A percentile compares a stretch with the other conserved stretches of the same genome.
These are phyloP conservation scores for Physocephala rufipes DNA, from an alignment of 2,888 invertebrate species.

Conservation along the genomic window DNA sequence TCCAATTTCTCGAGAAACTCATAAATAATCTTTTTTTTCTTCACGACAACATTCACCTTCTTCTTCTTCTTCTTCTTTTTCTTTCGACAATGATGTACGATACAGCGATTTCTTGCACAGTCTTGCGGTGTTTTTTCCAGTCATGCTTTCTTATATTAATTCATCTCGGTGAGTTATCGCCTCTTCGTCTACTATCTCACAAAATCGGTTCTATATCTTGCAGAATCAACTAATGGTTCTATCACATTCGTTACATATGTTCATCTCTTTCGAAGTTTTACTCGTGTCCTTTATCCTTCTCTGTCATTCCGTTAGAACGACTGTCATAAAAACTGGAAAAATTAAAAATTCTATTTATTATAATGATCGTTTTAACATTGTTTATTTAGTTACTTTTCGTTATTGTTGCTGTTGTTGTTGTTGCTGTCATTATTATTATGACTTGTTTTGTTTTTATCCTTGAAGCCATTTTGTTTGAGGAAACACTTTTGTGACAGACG, in stretches of 20 bases:
- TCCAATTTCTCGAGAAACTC: constrained; percentile 16
- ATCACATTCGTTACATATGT: no score
- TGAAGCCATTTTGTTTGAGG: constrained; percentile 23
- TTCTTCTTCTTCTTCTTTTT: neutral
- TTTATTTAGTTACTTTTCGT: constrained; percentile 3
- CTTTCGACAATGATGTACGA: neutral
- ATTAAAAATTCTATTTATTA: neutral
- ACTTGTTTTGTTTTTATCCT: neutral
- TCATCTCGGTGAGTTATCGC: neutral
- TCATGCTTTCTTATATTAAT: neutral
- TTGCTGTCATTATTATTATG: no score
- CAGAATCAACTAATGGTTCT: no score
- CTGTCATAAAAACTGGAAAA: neutral
- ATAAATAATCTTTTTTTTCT: constrained; percentile 24
- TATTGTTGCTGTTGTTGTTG: neutral
- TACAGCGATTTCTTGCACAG: neutral
- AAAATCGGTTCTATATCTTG: no score
- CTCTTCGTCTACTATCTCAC: neutral
- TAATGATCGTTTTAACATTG: neutral
- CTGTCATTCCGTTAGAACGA: neutral
- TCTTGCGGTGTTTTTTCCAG: neutral
- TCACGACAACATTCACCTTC: neutral
- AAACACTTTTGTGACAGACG: neutral
- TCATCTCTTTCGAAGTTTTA: no score
- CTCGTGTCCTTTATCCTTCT: neutral